A percentile compares a stretch with the other conserved stretches of the same genome.
phyloP scores from a whole-genome alignment of 2,888 invertebrate genomes.

The Hemaris fuciformis region DNA sequence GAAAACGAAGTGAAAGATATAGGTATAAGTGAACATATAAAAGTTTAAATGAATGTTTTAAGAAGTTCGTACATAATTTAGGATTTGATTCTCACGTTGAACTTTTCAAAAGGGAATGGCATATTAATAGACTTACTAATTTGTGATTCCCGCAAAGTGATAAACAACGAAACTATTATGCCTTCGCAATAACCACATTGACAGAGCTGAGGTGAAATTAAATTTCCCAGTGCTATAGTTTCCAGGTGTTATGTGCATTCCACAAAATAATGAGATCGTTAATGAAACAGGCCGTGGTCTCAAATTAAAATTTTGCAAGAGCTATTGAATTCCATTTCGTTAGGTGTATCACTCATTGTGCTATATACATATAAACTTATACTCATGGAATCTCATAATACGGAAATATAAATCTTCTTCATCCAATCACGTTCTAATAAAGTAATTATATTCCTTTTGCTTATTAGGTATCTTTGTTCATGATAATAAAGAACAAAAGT shows the following conservation, averaged over 20 bases:
- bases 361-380: background rate
- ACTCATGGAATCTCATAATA: background rate
- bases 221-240: constrained; percentile 9
- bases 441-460: too few relatives aligned
- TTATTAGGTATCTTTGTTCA: too few relatives aligned
- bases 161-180: background rate
- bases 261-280: constrained; percentile 5
- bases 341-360: background rate
- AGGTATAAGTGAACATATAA: too few relatives aligned
- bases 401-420: too few relatives aligned
- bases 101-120: background rate
- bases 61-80: too few relatives aligned
- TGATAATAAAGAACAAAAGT: too few relatives aligned
- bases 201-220: background rate
- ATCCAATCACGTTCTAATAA: too few relatives aligned
- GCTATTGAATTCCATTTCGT: background rate
- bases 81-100: too few relatives aligned
- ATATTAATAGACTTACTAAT: background rate
- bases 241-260: constrained; percentile 1
- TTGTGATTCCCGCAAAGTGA: background rate
- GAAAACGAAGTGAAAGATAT: too few relatives aligned
- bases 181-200: background rate
- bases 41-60: too few relatives aligned
- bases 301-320: background rate
- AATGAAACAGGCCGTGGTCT: background rate